These are phyloP conservation scores for Telenomus remus DNA, from an alignment of 1,140 invertebrate species.

Conservation along the genomic window DNA sequence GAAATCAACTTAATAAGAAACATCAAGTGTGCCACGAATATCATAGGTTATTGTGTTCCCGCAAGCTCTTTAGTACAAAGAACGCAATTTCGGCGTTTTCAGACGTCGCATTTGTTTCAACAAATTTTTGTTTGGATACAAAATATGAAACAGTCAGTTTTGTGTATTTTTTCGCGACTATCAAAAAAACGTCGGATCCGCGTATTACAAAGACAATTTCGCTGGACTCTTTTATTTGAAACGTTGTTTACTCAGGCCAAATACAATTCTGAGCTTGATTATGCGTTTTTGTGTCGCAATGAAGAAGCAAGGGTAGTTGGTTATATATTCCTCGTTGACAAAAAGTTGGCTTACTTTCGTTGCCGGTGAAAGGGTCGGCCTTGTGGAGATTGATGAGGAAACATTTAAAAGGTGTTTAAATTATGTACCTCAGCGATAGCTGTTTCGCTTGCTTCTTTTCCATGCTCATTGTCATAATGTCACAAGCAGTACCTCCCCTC, in stretches of 20 bases:
- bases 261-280: constrained; percentile 34
- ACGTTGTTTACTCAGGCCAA: background rate
- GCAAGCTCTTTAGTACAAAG: too few species aligned
- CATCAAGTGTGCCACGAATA: constrained; percentile 38
- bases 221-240: background rate
- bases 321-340: constrained; percentile 40
- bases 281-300: constrained; percentile 20
- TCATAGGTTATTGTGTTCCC: constrained; percentile 8
- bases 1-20: constrained; percentile 35
- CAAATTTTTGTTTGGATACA: too few species aligned
- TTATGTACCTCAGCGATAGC: constrained; percentile 70
- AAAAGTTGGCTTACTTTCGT: constrained; percentile 52
- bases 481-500: constrained; percentile 63
- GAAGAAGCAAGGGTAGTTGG: background rate
- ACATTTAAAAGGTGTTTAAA: constrained; percentile 65
- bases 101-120: too few species aligned
- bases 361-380: constrained; percentile 47
- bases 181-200: too few species aligned
- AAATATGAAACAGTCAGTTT: too few species aligned
- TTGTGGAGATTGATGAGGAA: constrained; percentile 51
- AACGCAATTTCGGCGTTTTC: too few species aligned
- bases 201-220: background rate
- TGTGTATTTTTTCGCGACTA: too few species aligned
- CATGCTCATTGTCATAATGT: constrained; percentile 70
- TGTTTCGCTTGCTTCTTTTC: constrained; percentile 70